Evolutionary conservation across 2,113 vertebrate species (phyloP).

Genomic region (Poecilia latipinna): DNA sequence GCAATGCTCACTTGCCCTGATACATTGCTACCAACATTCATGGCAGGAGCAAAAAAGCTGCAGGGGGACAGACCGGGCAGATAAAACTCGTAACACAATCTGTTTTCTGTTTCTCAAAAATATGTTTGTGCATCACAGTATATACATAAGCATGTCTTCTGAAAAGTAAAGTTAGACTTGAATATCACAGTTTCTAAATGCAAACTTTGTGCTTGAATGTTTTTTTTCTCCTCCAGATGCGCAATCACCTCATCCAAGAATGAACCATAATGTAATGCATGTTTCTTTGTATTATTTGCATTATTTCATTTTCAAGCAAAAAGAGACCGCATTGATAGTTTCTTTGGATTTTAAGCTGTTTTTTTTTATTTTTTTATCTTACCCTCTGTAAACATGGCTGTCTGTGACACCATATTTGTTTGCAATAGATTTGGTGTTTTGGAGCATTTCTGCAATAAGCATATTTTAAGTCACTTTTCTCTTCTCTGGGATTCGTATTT

Average conservation of each 20-base stretch:
- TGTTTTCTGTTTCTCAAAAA: background rate
- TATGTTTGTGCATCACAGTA: background rate
- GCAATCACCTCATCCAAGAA: background rate
- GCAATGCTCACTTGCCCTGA: background rate
- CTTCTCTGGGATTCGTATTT: slow-evolving; percentile 27
- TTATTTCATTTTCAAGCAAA: background rate
- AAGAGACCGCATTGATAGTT: background rate
- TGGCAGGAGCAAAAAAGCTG: background rate
- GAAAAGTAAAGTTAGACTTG: background rate
- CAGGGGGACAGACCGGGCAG: background rate
- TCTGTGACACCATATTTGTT: slow-evolving; percentile 3
- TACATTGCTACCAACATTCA: background rate
- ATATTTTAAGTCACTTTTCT: slow-evolving; percentile 21
- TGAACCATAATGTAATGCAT: background rate
- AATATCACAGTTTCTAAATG: background rate
- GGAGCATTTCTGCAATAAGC: slow-evolving; percentile 26
- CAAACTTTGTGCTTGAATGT: background rate
- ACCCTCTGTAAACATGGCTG: background rate
- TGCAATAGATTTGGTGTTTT: slow-evolving; percentile 31
- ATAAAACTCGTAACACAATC: background rate
- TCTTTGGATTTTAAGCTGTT: background rate
- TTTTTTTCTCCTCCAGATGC: background rate
- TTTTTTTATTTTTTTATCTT: background rate
- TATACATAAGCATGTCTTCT: background rate
- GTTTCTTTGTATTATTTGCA: background rate